Percentiles rank a stretch among this genome's conserved stretches.
Conservation (phyloP, 2,113 vertebrate genomes). For the Petrocephalus microphthalmus region DNA sequence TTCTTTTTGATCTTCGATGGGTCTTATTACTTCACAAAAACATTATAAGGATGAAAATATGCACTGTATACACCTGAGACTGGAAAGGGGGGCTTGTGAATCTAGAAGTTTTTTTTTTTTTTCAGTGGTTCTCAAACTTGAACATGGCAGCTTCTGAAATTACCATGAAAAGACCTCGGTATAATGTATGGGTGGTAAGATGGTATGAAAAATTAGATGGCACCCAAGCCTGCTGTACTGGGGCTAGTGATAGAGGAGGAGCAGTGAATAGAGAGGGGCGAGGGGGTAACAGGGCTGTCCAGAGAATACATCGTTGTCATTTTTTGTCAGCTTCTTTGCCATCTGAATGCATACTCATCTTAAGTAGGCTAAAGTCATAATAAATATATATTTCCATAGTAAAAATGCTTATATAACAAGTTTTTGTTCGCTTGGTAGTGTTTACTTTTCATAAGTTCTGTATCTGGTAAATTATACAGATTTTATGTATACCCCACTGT, state of each 20-base stretch:
- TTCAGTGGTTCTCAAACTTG: too few relatives aligned
- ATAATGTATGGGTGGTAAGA: neutral
- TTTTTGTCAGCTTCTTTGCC: neutral
- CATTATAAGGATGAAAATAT: neutral
- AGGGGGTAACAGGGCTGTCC: neutral
- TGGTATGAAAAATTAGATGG: neutral
- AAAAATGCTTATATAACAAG: neutral
- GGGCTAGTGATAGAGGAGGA: neutral
- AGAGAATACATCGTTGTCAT: neutral
- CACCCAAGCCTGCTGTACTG: neutral
- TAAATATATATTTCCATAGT: neutral
- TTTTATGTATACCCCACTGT: neutral
- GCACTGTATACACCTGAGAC: neutral
- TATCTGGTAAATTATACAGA: neutral
- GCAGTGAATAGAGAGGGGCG: neutral
- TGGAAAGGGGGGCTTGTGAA: neutral
- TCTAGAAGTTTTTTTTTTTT: neutral
- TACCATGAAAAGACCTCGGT: neutral
- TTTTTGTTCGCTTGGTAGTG: neutral
- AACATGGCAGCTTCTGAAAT: neutral
- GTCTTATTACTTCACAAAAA: neutral
- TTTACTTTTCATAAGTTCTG: neutral
- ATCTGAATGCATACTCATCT: neutral
- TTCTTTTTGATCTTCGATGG: neutral
- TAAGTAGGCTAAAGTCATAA: neutral